Conservation (phyloP, 2,113 vertebrate genomes). For the Limnothrissa miodon region DNA sequence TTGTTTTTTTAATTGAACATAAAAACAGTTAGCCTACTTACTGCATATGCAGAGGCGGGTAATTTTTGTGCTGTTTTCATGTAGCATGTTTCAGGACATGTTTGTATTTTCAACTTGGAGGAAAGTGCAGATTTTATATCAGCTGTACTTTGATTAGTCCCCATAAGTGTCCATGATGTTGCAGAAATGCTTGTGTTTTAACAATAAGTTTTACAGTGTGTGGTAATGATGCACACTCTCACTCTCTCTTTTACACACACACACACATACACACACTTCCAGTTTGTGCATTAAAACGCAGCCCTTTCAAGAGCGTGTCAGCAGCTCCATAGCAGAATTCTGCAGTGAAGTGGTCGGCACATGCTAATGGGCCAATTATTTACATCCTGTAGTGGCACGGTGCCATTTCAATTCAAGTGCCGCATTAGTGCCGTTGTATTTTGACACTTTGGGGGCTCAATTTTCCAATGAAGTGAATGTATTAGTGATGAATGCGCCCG, state of each 20-base stretch:
- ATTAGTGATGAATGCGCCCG: constrained; percentile 86
- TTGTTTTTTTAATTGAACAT: neutral
- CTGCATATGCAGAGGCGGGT: neutral
- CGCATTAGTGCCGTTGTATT: constrained; percentile 73
- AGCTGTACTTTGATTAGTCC: constrained; percentile 49
- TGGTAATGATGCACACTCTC: constrained; percentile 32
- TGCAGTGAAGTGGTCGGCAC: constrained; percentile 75
- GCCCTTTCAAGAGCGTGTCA: constrained; percentile 71
- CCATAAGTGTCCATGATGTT: neutral
- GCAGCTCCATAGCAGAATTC: constrained; percentile 64
- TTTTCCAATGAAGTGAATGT: constrained; percentile 81
- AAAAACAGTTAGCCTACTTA: neutral
- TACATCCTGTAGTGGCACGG: constrained; percentile 68
- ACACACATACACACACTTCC: constrained; percentile 39
- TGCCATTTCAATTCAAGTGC: constrained; percentile 69
- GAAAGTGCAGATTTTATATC: neutral
- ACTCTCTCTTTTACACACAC: constrained; percentile 33
- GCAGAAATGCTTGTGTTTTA: constrained; percentile 36
- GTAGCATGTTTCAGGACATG: neutral
- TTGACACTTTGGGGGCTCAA: constrained; percentile 76
- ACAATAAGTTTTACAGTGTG: constrained; percentile 60
- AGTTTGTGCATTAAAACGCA: constrained; percentile 67
- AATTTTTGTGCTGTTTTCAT: neutral
- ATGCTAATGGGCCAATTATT: constrained; percentile 79
- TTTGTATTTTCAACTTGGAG: neutral